A percentile compares a stretch with the other conserved stretches of the same genome.
Conservation (phyloP, 53 echinoderm and acorn worm genomes). For the Paracentrotus lividus region DNA sequence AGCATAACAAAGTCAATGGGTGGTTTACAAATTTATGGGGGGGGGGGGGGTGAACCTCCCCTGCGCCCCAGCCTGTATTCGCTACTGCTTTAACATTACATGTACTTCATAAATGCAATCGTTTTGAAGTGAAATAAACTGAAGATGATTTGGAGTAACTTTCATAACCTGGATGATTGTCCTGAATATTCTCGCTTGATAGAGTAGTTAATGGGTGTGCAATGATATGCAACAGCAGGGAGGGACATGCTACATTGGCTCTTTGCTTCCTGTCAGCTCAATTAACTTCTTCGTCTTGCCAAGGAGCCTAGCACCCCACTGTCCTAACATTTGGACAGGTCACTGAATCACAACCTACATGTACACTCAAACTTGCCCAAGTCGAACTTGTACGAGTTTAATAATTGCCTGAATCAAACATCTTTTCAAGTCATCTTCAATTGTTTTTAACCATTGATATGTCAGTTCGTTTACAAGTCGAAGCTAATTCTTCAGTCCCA, state of each 20-base stretch:
- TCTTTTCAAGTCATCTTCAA: no score
- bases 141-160: background rate
- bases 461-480: no score
- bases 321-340: background rate
- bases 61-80: no score
- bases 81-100: background rate
- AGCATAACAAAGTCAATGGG: no score
- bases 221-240: background rate
- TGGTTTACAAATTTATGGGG: no score
- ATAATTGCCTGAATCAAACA: no score
- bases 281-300: constrained; percentile 1
- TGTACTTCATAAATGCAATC: background rate
- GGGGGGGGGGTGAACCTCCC: no score
- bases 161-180: background rate
- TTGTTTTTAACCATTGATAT: no score
- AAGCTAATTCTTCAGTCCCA: no score
- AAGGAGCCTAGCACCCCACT: constrained; percentile 5
- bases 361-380: no score
- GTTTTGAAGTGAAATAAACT: background rate
- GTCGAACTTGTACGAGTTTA: no score
- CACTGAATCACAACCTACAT: background rate
- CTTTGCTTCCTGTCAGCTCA: constrained; percentile 1
- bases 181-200: background rate
- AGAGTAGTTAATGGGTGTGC: constrained; percentile 24
- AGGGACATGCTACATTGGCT: constrained; percentile 32